phyloP scores from a whole-genome alignment of 1,140 invertebrate genomes.

The Colletes gigas region DNA sequence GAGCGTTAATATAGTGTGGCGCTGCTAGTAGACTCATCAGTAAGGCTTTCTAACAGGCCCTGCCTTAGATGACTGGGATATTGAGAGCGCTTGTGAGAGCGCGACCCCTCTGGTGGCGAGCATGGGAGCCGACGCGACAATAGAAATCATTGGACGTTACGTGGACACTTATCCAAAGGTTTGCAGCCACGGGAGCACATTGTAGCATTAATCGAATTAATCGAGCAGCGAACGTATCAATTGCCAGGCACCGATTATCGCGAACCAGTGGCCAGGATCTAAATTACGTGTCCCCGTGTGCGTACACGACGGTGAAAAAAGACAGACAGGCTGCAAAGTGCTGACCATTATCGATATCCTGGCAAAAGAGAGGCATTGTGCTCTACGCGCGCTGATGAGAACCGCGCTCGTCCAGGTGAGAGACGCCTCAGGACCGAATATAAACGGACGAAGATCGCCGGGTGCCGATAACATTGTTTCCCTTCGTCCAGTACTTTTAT shows the following conservation, averaged over 20 bases:
- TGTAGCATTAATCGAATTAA: too few relatives aligned
- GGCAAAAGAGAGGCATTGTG: slow-evolving; percentile 19
- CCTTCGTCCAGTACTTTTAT: slow-evolving; percentile 67
- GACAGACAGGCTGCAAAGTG: slow-evolving; percentile 1
- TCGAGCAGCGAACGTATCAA: neutral
- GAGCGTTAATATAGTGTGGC: too few relatives aligned
- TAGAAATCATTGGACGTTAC: too few relatives aligned
- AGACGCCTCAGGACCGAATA: slow-evolving; percentile 46
- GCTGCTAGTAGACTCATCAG: too few relatives aligned
- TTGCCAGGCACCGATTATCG: neutral
- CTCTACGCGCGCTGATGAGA: slow-evolving; percentile 44
- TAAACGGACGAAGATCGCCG: slow-evolving; percentile 50
- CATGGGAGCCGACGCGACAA: too few relatives aligned
- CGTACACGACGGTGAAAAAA: too few relatives aligned
- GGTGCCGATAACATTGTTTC: slow-evolving; percentile 73
- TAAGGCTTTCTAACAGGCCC: too few relatives aligned
- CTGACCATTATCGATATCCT: slow-evolving; percentile 1
- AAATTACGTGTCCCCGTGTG: neutral
- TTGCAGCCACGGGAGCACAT: too few relatives aligned
- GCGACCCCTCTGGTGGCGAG: too few relatives aligned
- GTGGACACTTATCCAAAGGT: too few relatives aligned
- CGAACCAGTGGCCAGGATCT: neutral
- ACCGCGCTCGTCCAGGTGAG: slow-evolving; percentile 55
- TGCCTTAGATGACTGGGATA: too few relatives aligned
- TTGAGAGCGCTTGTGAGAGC: too few relatives aligned